Evolutionary conservation across 1,140 invertebrate species (phyloP), one percentile per base, ranked within the genome.

Genomic region (Thaumatotibia leucotreta): DNA sequence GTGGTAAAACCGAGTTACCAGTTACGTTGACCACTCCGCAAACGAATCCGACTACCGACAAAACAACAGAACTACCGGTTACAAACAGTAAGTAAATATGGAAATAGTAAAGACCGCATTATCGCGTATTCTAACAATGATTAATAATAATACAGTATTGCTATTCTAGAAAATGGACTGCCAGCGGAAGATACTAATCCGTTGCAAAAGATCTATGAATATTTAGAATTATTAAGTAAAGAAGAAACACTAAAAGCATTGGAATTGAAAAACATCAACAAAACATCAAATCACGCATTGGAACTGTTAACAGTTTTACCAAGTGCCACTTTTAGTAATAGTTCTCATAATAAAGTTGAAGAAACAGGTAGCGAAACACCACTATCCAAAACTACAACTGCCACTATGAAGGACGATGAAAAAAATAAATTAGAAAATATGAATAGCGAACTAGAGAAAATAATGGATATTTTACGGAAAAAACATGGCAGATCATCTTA

Each of bases 401-500:
- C 11, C 20, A 63, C 35, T 24, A 58, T 50, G 63, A 63, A 23
- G 32, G 63, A 65, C 31, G 35, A 49, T 61, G 50, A 61, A 49
- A 23, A 54, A 49, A 77, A 71, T 62, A 33, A 72, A 27, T 72
- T 68, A 54, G 33, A 22, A 4, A 54, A 72, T 14, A 72, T 62
- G 5, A 68, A 76, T 54, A 67, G 73, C 1, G 63, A 70, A 17
- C 29, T 81, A 50, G 63, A 74, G 17, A 75, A 64, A 54, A 35
- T 80, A 29, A 64, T 79, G 20, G 68, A 71, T 10, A 72, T 79
- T 64, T 77, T 45, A n/a, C 14, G 39, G 20, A 8, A 0, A 2
- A 45, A 45, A 20, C 17, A 8, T 20, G 39, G 17, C 14, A 45
- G 17, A 6, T 20, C 8, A 17, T 20, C 23, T 27, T 20, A 23